phyloP scores from a whole-genome alignment of 2,797 vertebrate genomes.

The Dallia pectoralis region DNA sequence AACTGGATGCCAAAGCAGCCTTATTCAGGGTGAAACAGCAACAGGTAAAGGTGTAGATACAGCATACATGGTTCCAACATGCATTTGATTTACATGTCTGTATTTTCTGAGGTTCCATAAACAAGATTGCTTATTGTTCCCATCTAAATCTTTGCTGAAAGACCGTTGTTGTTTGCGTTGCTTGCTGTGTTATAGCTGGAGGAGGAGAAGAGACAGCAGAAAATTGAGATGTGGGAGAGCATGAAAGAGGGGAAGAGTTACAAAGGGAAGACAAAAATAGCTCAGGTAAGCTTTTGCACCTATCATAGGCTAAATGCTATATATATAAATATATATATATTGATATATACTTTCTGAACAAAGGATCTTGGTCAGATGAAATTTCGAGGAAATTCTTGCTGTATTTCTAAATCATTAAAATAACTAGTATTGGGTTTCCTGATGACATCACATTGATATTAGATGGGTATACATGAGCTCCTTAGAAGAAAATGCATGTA shows the following conservation, averaged over 20 bases:
- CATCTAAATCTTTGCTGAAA: not conserved
- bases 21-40: conserved; percentile 85
- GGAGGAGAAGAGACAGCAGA: conserved; percentile 87
- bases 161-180: conserved; percentile 15
- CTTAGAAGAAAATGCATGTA: too few species aligned
- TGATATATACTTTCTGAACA: too few species aligned
- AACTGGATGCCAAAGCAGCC: conserved; percentile 83
- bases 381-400: too few species aligned
- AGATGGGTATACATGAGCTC: too few species aligned
- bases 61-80: not conserved
- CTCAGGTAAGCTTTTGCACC: conserved; percentile 37
- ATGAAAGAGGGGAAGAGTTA: conserved; percentile 87
- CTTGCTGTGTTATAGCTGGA: conserved; percentile 73
- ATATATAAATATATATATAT: not conserved
- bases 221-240: conserved; percentile 88
- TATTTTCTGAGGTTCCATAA: not conserved
- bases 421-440: too few species aligned
- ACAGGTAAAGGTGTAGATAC: conserved; percentile 66
- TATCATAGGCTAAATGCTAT: not conserved
- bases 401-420: too few species aligned
- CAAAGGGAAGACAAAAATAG: conserved; percentile 64
- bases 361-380: too few species aligned
- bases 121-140: not conserved
- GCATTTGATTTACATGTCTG: not conserved
- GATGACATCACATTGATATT: too few species aligned